phyloP scores from a whole-genome alignment of 1,140 invertebrate genomes.

The Conopomorpha cramerella region DNA sequence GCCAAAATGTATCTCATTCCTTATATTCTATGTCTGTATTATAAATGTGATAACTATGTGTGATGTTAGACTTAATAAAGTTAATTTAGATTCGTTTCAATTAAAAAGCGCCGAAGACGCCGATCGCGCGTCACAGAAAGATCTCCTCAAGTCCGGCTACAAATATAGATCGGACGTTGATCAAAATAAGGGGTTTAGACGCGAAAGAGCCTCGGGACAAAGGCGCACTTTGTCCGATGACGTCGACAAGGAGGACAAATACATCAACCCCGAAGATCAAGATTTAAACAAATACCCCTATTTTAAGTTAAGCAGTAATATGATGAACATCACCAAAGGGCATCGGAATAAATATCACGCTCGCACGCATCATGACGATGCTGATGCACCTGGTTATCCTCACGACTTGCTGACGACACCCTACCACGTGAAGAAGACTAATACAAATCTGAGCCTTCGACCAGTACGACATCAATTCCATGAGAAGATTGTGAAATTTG shows the following conservation, averaged over 20 bases:
- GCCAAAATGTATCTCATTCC: conserved; percentile 21
- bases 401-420: conserved; percentile 31
- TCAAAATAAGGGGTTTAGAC: too few species aligned
- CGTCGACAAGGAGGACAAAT: conserved; percentile 23
- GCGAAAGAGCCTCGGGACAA: too few species aligned
- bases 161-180: too few species aligned
- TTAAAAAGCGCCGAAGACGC: too few species aligned
- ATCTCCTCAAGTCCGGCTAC: conserved; percentile 14
- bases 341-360: conserved; percentile 9
- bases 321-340: conserved; percentile 17
- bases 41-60: conserved; percentile 51
- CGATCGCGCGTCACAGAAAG: too few species aligned
- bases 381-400: conserved; percentile 49
- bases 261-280: conserved; percentile 14
- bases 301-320: conserved; percentile 23
- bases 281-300: conserved; percentile 21
- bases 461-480: conserved; percentile 24
- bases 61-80: conserved; percentile 45
- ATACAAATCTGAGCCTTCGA: conserved; percentile 38
- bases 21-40: conserved; percentile 34
- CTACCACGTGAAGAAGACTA: conserved; percentile 41
- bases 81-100: conserved; percentile 21
- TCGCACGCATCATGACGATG: conserved; percentile 56
- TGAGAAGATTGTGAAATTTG: conserved; percentile 62
- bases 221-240: conserved; percentile 12